Percentiles rank a stretch among this genome's conserved stretches.
These are phyloP conservation scores for Catocala sponsa DNA, from an alignment of 2,888 invertebrate genomes.

Conservation along the genomic window DNA sequence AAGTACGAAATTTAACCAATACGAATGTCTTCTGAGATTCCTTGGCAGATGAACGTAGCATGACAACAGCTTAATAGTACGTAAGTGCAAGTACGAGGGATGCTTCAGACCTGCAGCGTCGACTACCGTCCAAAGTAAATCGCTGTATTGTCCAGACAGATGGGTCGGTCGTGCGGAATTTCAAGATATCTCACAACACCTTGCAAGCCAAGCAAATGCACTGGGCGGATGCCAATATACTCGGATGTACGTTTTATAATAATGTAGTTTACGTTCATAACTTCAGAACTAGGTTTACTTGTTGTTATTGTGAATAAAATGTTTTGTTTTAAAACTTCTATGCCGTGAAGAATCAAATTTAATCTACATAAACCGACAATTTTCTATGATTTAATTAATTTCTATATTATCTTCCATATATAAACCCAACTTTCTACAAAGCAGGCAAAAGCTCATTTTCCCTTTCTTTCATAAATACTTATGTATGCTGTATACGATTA, in stretches of 20 bases:
- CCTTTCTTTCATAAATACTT: no score
- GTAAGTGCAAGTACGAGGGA: slow-evolving; percentile 3
- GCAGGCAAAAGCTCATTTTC: no score
- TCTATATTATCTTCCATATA: no score
- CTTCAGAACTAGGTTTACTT: not conserved
- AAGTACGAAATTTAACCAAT: no score
- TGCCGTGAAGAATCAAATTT: no score
- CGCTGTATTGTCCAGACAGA: slow-evolving; percentile 36
- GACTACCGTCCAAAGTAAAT: slow-evolving; percentile 36
- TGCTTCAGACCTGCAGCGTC: slow-evolving; percentile 27
- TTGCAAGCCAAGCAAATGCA: slow-evolving; percentile 22
- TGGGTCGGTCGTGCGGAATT: slow-evolving; percentile 38
- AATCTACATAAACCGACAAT: no score
- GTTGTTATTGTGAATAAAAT: not conserved
- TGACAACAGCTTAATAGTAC: not conserved
- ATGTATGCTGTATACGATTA: no score
- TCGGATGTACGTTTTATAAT: slow-evolving; percentile 28
- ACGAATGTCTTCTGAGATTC: no score
- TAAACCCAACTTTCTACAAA: no score
- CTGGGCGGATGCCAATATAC: slow-evolving; percentile 39
- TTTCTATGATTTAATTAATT: no score
- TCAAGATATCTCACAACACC: slow-evolving; percentile 42
- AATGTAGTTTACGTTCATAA: slow-evolving; percentile 12
- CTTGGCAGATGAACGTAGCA: no score
- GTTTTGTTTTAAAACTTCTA: no score